Evolutionary conservation across 2,797 vertebrate species (phyloP), one percentile per base, ranked within the genome.

Genomic region (Anguilla anguilla): DNA sequence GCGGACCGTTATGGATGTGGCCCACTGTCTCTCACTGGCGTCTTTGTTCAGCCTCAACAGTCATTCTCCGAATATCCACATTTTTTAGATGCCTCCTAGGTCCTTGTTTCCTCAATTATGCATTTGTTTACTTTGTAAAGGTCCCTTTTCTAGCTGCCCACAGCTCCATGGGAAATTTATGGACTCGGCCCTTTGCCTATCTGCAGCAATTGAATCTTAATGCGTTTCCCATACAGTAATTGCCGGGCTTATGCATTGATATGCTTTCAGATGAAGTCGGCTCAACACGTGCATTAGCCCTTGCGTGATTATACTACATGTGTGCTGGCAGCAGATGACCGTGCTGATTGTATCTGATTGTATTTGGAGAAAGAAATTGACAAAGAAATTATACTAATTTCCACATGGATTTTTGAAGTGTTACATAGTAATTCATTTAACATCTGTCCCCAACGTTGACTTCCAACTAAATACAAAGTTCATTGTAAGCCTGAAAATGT

Each of bases 51-150:
- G 92, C 88, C 93, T 96, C 94, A 93, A 93, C 92, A 90, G 95
- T 51, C 97, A 98, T 99, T 98, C 97, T 95, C 96, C 93, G 97
- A 96, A 98, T 98, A 97, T 96, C 96, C 97, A 96, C 98, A 96
- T 99, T 97, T 96, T 96, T 96, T 91, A 94, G 94, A 99, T 98
- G 94, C 97, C 97, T 94, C 90, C 94, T 90, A 97, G 97, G 98
- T 98, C 98, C 97, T 98, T 97, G 97, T 99, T 98, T 97, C 98
- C 96, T 99, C 98, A 98, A 98, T 98, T 97, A 96, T 95, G 95
- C 95, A 94, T 96, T 97, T 99, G 97, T 98, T 99, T 98, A 98
- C 93, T 94, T 96, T 99, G 96, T 96, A 98, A 98, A 96, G 96
- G 93, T 91, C 93, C 95, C 93, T 96, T 97, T 98, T 97, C 96